Evolutionary conservation across 2,888 invertebrate species (phyloP).

Genomic region (Aleiodes testaceus): DNA sequence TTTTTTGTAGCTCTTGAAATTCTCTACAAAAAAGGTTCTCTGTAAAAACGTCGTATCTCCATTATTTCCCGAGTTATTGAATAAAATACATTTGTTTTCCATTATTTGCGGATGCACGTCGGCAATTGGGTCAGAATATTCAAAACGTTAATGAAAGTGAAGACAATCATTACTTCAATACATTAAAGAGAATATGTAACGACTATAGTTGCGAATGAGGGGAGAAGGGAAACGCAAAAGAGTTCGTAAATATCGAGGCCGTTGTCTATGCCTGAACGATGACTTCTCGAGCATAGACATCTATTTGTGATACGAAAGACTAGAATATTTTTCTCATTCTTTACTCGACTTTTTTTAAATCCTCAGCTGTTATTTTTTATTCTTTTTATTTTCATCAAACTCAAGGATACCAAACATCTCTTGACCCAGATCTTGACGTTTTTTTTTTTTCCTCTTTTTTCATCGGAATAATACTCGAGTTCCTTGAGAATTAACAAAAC

Average conservation of each 20-base stretch:
- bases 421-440: conserved; percentile 70
- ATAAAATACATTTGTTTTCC: too few relatives aligned
- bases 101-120: neutral
- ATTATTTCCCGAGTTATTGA: too few relatives aligned
- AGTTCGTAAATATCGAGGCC: conserved; percentile 53
- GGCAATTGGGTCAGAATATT: neutral
- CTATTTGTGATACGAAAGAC: conserved; percentile 51
- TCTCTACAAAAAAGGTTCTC: too few relatives aligned
- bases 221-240: conserved; percentile 34
- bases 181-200: conserved; percentile 38
- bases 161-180: neutral
- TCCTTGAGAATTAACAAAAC: neutral
- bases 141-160: neutral
- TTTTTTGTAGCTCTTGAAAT: too few relatives aligned
- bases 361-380: conserved; percentile 29
- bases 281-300: conserved; percentile 51
- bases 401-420: conserved; percentile 70
- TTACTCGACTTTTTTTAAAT: conserved; percentile 35
- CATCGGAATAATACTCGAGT: too few relatives aligned
- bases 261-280: conserved; percentile 40
- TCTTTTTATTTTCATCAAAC: conserved; percentile 45
- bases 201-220: conserved; percentile 26
- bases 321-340: conserved; percentile 40
- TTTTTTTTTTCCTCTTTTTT: too few relatives aligned
- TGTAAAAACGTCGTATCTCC: too few relatives aligned